A percentile compares a stretch with the other conserved stretches of the same genome.
Conservation (phyloP, 1,140 invertebrate genomes). For the Ostrea edulis region DNA sequence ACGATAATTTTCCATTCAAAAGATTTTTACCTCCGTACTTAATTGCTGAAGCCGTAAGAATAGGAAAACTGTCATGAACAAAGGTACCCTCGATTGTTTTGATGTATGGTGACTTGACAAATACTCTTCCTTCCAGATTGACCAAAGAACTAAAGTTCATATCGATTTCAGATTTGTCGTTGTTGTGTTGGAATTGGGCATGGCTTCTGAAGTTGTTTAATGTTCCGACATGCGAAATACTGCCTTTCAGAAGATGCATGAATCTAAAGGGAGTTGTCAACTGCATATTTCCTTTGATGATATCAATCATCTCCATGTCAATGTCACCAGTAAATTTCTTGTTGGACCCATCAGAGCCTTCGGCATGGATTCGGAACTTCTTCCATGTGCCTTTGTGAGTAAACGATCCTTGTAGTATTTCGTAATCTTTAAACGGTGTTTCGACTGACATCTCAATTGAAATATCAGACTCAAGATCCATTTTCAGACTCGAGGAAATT, state of each 20-base stretch:
- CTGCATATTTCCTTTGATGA: constrained; percentile 6
- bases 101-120: constrained; percentile 37
- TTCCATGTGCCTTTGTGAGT: constrained; percentile 33
- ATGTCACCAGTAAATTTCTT: constrained; percentile 36
- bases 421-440: constrained; percentile 43
- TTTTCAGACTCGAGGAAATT: neutral
- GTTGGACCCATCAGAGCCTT: constrained; percentile 1
- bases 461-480: neutral
- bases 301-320: constrained; percentile 1
- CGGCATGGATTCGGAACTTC: constrained; percentile 35
- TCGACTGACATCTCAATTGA: neutral
- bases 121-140: constrained; percentile 46
- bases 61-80: constrained; percentile 16
- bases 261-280: constrained; percentile 35
- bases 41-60: neutral
- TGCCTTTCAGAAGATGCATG: neutral
- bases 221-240: constrained; percentile 49
- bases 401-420: constrained; percentile 43
- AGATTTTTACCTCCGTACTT: constrained; percentile 43
- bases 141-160: constrained; percentile 49
- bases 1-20: neutral
- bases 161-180: constrained; percentile 46
- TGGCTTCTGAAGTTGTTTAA: constrained; percentile 49
- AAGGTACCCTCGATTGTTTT: constrained; percentile 44
- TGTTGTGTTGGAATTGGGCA: constrained; percentile 47